These are phyloP conservation scores for Holacanthella duospinosa DNA, from an alignment of 2,888 invertebrate species.

Conservation along the genomic window DNA sequence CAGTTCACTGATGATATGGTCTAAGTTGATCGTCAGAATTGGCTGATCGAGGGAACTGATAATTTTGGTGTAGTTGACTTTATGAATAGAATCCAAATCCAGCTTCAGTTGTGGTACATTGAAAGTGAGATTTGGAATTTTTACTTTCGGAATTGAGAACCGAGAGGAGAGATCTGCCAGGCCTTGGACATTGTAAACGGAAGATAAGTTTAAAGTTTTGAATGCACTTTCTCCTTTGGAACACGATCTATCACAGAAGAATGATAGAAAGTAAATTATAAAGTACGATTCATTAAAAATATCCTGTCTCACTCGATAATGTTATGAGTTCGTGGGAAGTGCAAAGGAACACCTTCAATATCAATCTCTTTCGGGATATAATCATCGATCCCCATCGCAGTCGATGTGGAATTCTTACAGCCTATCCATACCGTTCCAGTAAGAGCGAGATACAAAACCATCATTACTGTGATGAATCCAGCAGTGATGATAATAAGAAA, in stretches of 20 bases:
- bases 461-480: neutral
- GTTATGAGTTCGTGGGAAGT: neutral
- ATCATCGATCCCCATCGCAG: neutral
- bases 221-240: neutral
- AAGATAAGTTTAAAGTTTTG: neutral
- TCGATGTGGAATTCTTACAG: neutral
- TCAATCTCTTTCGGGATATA: neutral
- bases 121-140: neutral
- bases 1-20: neutral
- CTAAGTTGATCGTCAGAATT: neutral
- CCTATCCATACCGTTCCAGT: neutral
- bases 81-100: neutral
- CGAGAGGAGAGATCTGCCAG: neutral
- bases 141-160: neutral
- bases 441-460: neutral
- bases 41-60: neutral
- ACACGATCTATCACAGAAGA: neutral
- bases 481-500: neutral
- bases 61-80: conserved; percentile 1
- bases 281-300: neutral
- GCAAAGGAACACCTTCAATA: neutral
- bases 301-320: neutral
- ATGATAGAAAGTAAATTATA: neutral
- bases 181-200: neutral
- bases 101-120: neutral